Evolutionary conservation across 2,797 vertebrate species (phyloP).

Genomic region (Eulemur mongoz): DNA sequence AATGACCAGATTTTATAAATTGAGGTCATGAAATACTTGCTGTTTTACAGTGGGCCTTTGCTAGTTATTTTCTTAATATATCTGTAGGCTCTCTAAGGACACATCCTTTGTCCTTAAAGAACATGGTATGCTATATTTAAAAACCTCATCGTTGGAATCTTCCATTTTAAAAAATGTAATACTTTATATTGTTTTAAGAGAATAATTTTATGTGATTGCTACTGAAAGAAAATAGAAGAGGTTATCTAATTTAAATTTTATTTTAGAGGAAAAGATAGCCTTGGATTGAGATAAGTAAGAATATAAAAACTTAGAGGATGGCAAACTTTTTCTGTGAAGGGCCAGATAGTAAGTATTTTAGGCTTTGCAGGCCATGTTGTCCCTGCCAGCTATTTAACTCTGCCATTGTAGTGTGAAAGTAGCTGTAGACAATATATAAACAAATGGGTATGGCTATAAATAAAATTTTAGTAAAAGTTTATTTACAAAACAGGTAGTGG

Average conservation of each 20-base stretch:
- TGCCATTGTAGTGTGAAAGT: background rate
- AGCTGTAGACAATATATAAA: background rate
- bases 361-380: background rate
- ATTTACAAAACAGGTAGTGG: background rate
- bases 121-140: background rate
- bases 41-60: constrained; percentile 7
- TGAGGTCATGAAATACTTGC: background rate
- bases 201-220: constrained; percentile 26
- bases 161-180: background rate
- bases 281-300: background rate
- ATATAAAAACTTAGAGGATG: background rate
- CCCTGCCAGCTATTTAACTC: background rate
- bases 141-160: background rate
- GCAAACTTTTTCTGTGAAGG: background rate
- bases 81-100: background rate
- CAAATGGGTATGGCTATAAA: background rate
- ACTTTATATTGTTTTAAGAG: constrained; percentile 21
- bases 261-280: constrained; percentile 39
- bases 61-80: background rate
- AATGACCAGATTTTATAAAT: constrained; percentile 23
- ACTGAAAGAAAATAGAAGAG: constrained; percentile 10
- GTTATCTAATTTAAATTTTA: constrained; percentile 30
- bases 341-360: background rate
- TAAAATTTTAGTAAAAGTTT: background rate
- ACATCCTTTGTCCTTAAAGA: constrained; percentile 14